A percentile compares a stretch with the other conserved stretches of the same genome.
These are phyloP conservation scores for Columba guinea DNA, from an alignment of 2,797 vertebrate species.

Conservation along the genomic window DNA sequence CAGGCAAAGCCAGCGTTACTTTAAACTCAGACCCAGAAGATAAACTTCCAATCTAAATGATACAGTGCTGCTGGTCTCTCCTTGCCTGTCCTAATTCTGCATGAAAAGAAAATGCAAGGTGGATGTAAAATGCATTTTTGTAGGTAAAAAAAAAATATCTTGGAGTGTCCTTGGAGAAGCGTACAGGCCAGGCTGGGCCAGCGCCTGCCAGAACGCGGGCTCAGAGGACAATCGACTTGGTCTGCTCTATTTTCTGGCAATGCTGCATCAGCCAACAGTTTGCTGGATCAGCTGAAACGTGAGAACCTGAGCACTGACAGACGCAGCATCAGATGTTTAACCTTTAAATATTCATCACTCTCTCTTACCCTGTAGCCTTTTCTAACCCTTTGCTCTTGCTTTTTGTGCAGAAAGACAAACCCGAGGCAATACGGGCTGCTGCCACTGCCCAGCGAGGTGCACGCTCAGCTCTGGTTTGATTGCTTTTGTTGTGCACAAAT, in stretches of 20 bases:
- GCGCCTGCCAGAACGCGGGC: background rate
- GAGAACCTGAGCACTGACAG: conserved; percentile 15
- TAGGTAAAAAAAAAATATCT: background rate
- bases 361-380: background rate
- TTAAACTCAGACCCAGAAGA: background rate
- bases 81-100: background rate
- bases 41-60: background rate
- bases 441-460: accelerated
- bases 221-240: background rate
- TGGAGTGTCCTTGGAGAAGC: conserved; percentile 1
- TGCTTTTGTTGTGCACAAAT: background rate
- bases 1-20: accelerated
- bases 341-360: conserved; percentile 59
- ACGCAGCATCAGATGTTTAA: conserved; percentile 47
- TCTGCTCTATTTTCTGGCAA: background rate
- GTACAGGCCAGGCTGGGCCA: background rate
- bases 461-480: background rate
- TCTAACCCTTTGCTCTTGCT: conserved; percentile 3
- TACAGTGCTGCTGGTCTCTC: background rate
- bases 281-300: conserved; percentile 60
- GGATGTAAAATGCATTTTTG: background rate
- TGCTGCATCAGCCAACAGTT: conserved; percentile 46
- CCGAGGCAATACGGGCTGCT: accelerated
- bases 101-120: background rate
- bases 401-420: background rate